Evolutionary conservation across 2,113 vertebrate species (phyloP), one percentile per base, ranked within the genome.

Genomic region (Anser cygnoides): DNA sequence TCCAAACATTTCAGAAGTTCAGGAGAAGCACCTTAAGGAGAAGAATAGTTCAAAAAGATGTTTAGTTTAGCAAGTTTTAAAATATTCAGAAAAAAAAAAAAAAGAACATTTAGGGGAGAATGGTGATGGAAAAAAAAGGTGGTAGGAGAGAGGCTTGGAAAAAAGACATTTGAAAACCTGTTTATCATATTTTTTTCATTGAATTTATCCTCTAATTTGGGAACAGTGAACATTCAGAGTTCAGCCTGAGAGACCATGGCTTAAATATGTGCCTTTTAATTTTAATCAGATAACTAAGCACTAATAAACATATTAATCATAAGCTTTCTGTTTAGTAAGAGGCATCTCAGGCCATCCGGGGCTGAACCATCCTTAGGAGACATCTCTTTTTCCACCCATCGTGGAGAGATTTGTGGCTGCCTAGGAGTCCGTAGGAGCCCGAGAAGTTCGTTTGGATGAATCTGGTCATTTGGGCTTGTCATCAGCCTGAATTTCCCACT

Each of bases 181-280:
- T 81, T 91, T 81, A 57, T n/a, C 25, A 21, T 71, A 46, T n/a
- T 46, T 91, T 91, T 91, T 92, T 78, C 46, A 68, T 37, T 63
- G n/a, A 61, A 68, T 84, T 90, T 70, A 37, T n/a, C 21, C 44
- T 88, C 50, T 76, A 35, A 71, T 84, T 93, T 83, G 28, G 13
- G 41, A 92, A 44, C 2, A 2, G 15, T n/a, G 46, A 68, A 46
- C 28, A 6, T 35, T 79, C 49, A 65, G 71, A 93, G 75, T 93
- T 90, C 37, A 92, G 41, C 15, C 54, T 66, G 26, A 79, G 35
- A 95, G 31, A 62, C n/a, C 1, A 0, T 66, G 26, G 66, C 28
- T 21, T 66, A 50, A 90, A 93, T 84, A 83, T n/a, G 50, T 88
- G 39, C 66, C 63, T 90, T 92, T 90, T 77, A 76, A 83, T 90